These are phyloP conservation scores for Sinhomidia bicolor DNA, from an alignment of 2,888 invertebrate genomes.

Conservation along the genomic window DNA sequence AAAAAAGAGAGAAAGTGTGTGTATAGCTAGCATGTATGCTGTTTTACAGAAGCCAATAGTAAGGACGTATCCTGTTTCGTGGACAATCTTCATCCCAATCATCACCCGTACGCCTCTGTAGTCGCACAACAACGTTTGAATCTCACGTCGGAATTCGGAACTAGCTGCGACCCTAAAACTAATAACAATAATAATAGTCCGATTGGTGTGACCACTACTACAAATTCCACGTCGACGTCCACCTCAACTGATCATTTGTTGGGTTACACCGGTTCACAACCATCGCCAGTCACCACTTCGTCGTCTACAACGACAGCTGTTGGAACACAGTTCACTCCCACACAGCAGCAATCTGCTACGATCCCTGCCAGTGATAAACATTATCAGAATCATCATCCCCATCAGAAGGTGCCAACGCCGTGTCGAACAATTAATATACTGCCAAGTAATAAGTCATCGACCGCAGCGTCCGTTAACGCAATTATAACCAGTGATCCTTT, in stretches of 20 bases:
- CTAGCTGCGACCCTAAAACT: slow-evolving; percentile 12
- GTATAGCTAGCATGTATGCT: not conserved
- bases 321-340: slow-evolving; percentile 39
- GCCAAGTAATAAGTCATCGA: not conserved
- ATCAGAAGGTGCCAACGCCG: slow-evolving; percentile 9
- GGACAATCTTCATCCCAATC: slow-evolving; percentile 44
- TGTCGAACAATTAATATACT: slow-evolving; percentile 34
- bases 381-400: slow-evolving; percentile 24
- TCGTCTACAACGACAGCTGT: slow-evolving; percentile 32
- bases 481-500: slow-evolving; percentile 7
- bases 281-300: not conserved
- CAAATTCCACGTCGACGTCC: slow-evolving; percentile 60
- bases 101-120: not conserved
- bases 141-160: slow-evolving; percentile 27
- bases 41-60: slow-evolving; percentile 8
- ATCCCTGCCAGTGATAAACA: slow-evolving; percentile 17
- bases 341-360: not conserved
- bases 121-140: slow-evolving; percentile 6
- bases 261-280: not conserved
- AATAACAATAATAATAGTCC: not conserved
- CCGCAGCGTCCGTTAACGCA: slow-evolving; percentile 26
- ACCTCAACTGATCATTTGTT: slow-evolving; percentile 53
- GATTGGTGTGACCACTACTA: not conserved
- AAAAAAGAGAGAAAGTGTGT: not conserved
- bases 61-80: slow-evolving; percentile 43